A percentile compares a stretch with the other conserved stretches of the same genome.
These are phyloP conservation scores for Marmota flaviventris DNA, from an alignment of 2,113 vertebrate species.

Conservation along the genomic window DNA sequence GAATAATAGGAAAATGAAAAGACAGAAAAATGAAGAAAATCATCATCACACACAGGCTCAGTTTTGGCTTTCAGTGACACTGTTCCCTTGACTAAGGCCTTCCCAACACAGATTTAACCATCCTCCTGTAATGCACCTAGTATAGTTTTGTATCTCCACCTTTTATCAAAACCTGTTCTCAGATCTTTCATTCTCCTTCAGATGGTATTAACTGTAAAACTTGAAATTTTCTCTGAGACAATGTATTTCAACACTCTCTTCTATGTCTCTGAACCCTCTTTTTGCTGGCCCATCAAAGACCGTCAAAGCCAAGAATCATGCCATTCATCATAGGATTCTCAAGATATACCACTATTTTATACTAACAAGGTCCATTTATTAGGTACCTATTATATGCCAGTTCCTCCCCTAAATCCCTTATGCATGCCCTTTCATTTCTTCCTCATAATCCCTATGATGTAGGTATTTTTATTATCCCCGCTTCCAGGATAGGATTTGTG, in stretches of 20 bases:
- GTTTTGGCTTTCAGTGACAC: accelerated
- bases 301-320: neutral
- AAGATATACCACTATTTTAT: neutral
- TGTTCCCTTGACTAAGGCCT: neutral
- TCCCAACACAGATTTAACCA: neutral
- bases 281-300: neutral
- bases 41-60: neutral
- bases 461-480: neutral
- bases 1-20: neutral
- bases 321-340: neutral
- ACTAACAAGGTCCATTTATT: neutral
- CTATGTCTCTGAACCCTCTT: neutral
- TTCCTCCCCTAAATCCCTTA: neutral
- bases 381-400: neutral
- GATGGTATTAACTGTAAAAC: neutral
- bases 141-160: neutral
- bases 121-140: neutral
- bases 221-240: neutral
- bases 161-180: slow-evolving; percentile 7
- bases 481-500: neutral
- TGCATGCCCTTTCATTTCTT: neutral
- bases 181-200: neutral
- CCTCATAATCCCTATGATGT: neutral
- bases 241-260: neutral
- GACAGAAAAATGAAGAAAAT: neutral